Evolutionary conservation across 1,140 invertebrate genomes (phyloP).

Genomic region (Schlechtendalia chinensis): DNA sequence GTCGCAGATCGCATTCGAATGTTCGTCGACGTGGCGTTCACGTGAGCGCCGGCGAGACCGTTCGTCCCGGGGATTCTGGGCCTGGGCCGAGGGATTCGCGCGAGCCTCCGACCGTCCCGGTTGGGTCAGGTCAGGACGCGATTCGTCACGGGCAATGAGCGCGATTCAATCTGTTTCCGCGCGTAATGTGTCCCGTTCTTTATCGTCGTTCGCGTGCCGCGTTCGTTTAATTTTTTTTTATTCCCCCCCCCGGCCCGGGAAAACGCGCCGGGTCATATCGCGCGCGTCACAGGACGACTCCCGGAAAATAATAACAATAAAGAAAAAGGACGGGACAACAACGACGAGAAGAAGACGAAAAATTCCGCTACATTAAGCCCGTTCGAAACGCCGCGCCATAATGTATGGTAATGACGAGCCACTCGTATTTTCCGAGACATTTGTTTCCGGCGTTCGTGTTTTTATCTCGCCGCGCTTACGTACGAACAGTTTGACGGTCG

Average conservation of each 20-base stretch:
- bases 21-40: no score
- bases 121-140: no score
- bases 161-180: constrained; percentile 43
- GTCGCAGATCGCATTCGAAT: no score
- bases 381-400: constrained; percentile 35
- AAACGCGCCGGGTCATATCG: not conserved
- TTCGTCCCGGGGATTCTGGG: no score
- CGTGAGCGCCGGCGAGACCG: no score
- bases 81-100: no score
- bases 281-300: constrained; percentile 26
- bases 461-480: not conserved
- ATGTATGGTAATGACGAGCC: constrained; percentile 48
- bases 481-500: constrained; percentile 37
- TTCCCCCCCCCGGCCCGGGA: no score
- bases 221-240: not conserved
- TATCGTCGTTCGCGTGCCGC: no score
- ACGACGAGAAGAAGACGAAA: no score
- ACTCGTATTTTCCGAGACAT: constrained; percentile 49
- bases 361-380: constrained; percentile 46
- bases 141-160: constrained; percentile 48
- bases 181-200: no score
- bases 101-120: no score
- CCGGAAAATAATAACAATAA: not conserved
- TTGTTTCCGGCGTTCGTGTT: constrained; percentile 40
- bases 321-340: no score